These are phyloP conservation scores for Valencia hispanica DNA, from an alignment of 2,797 vertebrate genomes.

Conservation along the genomic window DNA sequence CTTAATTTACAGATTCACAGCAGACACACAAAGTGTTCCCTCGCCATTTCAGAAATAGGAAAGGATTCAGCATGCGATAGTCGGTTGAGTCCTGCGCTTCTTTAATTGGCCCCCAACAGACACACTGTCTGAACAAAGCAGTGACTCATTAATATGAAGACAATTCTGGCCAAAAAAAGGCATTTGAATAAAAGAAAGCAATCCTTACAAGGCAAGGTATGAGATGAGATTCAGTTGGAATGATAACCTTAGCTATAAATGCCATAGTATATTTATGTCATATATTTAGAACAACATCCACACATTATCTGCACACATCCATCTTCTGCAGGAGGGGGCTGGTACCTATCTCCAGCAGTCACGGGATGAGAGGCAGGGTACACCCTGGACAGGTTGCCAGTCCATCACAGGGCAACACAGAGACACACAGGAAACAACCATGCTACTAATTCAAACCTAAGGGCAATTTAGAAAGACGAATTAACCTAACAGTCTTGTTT, in stretches of 20 bases:
- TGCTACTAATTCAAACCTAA: too few species aligned
- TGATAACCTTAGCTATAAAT: neutral
- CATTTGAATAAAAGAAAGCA: constrained; percentile 16
- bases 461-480: too few species aligned
- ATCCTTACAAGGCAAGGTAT: neutral
- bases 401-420: too few species aligned
- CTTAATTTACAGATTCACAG: constrained; percentile 47
- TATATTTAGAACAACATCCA: neutral
- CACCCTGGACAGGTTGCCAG: too few species aligned
- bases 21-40: constrained; percentile 44
- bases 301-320: too few species aligned
- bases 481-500: too few species aligned
- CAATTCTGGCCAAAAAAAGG: constrained; percentile 33
- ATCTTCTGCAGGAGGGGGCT: too few species aligned
- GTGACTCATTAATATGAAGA: constrained; percentile 35
- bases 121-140: constrained; percentile 44
- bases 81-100: constrained; percentile 56
- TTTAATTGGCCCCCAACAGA: constrained; percentile 67
- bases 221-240: neutral
- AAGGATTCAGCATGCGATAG: constrained; percentile 42
- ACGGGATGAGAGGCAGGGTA: too few species aligned
- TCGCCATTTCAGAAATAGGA: constrained; percentile 43
- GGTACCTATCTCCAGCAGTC: too few species aligned
- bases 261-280: neutral
- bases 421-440: too few species aligned